Evolutionary conservation across 2,797 vertebrate genomes (phyloP).

Genomic region (Calcarius lapponicus): DNA sequence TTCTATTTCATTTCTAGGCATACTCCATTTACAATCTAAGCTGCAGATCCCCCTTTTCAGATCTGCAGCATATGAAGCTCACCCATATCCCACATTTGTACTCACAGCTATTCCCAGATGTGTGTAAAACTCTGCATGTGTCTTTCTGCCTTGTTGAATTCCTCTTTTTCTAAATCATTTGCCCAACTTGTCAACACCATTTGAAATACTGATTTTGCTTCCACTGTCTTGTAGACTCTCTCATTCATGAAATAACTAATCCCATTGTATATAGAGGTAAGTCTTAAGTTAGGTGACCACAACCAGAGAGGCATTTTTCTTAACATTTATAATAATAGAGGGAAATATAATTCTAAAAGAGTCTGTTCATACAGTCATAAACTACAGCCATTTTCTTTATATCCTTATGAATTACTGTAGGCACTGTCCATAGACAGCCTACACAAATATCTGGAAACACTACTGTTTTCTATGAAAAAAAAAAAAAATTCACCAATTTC

Average conservation of each 20-base stretch:
- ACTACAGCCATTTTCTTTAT: not conserved
- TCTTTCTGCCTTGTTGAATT: not conserved
- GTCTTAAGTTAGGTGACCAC: not conserved
- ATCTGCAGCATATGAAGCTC: not conserved
- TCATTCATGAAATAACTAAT: not conserved
- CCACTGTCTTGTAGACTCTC: not conserved
- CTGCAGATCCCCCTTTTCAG: not conserved
- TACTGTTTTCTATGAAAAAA: not conserved
- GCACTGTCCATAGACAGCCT: not conserved
- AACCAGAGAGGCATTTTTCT: not conserved
- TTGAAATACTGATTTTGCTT: not conserved
- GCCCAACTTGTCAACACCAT: not conserved
- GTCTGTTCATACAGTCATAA: not conserved
- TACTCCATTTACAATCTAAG: not conserved
- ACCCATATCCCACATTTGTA: not conserved
- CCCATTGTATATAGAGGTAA: not conserved
- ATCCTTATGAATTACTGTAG: not conserved
- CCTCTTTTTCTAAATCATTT: not conserved
- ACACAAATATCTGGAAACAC: not conserved
- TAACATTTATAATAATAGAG: not conserved
- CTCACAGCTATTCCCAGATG: not conserved
- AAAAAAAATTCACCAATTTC: not conserved
- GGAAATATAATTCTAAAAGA: not conserved
- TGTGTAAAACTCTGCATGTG: not conserved
- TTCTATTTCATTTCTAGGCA: not conserved